phyloP scores from a whole-genome alignment of 1,140 invertebrate species.

The Fopius arisanus region DNA sequence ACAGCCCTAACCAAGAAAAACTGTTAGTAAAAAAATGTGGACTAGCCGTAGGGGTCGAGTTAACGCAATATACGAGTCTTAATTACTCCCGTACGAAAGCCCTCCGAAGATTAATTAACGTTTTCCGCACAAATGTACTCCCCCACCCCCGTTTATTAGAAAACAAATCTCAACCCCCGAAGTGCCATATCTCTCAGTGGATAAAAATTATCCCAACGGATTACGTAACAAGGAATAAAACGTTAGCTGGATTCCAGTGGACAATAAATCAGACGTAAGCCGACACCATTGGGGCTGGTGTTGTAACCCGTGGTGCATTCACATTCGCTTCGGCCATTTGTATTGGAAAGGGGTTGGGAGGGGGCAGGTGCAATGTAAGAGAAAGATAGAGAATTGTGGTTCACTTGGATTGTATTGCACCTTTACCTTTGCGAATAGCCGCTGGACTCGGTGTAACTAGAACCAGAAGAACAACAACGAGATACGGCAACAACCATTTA shows the following conservation, averaged over 20 bases:
- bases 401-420: conserved; percentile 34
- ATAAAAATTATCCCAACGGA: conserved; percentile 4
- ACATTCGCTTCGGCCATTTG: conserved; percentile 8
- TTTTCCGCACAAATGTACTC: neutral
- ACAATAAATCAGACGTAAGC: conserved; percentile 42
- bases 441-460: conserved; percentile 60
- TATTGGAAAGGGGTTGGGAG: neutral
- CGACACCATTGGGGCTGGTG: conserved; percentile 35
- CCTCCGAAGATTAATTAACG: too few relatives aligned
- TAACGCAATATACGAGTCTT: too few relatives aligned
- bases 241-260: conserved; percentile 34
- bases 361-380: neutral
- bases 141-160: neutral
- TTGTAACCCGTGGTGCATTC: neutral
- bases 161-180: neutral
- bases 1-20: too few relatives aligned
- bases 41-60: too few relatives aligned
- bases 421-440: conserved; percentile 59
- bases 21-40: too few relatives aligned
- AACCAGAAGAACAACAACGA: conserved; percentile 53
- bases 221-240: conserved; percentile 9
- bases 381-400: neutral
- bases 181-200: neutral
- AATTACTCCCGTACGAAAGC: too few relatives aligned
- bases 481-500: conserved; percentile 54